Evolutionary conservation across 2,113 vertebrate species (phyloP).

Genomic region (Elephantulus edwardii): DNA sequence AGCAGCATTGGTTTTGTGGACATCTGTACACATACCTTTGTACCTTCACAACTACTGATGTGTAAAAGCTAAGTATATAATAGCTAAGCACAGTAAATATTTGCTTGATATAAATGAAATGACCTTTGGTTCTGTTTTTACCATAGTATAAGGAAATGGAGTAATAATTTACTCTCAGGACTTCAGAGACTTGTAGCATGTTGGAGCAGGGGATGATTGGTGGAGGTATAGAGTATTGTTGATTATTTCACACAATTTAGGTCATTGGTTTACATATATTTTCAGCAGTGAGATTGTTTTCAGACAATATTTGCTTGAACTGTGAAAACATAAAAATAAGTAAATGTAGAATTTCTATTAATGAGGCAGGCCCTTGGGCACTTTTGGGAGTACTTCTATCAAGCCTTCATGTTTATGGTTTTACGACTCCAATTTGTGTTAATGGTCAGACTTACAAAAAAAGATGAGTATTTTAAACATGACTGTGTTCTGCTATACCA

Average conservation of each 20-base stretch:
- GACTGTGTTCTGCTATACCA: neutral
- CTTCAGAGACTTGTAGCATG: neutral
- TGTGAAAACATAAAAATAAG: constrained; percentile 45
- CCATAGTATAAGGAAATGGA: constrained; percentile 38
- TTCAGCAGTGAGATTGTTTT: constrained; percentile 17
- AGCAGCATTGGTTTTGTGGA: constrained; percentile 7
- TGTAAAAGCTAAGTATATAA: constrained; percentile 54
- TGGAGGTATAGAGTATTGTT: constrained; percentile 35
- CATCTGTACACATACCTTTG: constrained; percentile 23
- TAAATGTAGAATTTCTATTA: constrained; percentile 26
- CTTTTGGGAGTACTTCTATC: neutral
- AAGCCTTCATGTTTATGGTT: neutral
- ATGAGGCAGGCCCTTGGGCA: neutral
- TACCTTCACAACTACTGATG: constrained; percentile 19
- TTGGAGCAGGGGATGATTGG: constrained; percentile 25
- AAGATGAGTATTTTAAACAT: constrained; percentile 1
- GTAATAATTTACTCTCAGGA: constrained; percentile 18
- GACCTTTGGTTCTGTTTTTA: constrained; percentile 59
- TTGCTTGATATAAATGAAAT: constrained; percentile 43
- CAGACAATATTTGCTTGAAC: constrained; percentile 28
- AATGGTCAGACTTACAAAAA: neutral
- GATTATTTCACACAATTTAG: constrained; percentile 39
- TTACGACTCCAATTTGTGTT: constrained; percentile 17
- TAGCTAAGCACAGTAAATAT: constrained; percentile 48
- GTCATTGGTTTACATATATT: constrained; percentile 43